Evolutionary conservation across 2,797 vertebrate genomes (phyloP).

Genomic region (Microctenopoma stevenorrisi): DNA sequence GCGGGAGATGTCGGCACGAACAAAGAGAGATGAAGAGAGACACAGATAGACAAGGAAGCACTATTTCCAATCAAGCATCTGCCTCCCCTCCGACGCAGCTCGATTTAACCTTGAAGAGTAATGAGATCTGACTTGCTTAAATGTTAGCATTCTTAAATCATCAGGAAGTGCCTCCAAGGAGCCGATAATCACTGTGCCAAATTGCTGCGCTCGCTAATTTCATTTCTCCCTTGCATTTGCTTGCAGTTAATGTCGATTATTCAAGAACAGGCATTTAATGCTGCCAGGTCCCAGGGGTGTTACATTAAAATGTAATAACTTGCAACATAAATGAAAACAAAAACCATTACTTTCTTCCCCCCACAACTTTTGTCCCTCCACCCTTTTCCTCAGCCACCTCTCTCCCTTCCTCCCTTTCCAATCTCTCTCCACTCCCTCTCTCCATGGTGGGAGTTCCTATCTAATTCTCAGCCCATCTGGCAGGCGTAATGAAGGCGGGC

Average conservation of each 20-base stretch:
- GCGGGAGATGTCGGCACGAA: constrained; percentile 56
- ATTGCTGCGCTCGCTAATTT: constrained; percentile 84
- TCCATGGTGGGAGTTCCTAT: constrained; percentile 84
- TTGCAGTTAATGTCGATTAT: constrained; percentile 89
- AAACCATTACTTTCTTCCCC: constrained; percentile 76
- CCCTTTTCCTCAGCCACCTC: constrained; percentile 51
- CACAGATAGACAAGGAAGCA: constrained; percentile 55
- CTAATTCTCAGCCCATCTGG: constrained; percentile 86
- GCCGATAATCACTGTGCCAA: constrained; percentile 87
- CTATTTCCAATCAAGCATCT: constrained; percentile 78
- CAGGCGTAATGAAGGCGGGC: constrained; percentile 84
- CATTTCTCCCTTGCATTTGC: constrained; percentile 88
- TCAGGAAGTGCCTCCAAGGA: constrained; percentile 85
- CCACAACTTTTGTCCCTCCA: constrained; percentile 54
- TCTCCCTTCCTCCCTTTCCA: constrained; percentile 59
- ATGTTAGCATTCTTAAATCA: constrained; percentile 87
- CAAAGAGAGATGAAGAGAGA: constrained; percentile 64
- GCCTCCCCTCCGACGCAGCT: constrained; percentile 76
- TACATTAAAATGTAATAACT: constrained; percentile 88
- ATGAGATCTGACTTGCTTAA: constrained; percentile 89
- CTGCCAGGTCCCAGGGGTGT: constrained; percentile 83
- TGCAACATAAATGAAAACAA: constrained; percentile 89
- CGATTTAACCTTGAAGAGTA: constrained; percentile 88
- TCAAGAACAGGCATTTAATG: constrained; percentile 90
- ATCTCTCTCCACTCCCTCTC: constrained; percentile 63